Percentiles rank a stretch among this genome's conserved stretches.
Evolutionary conservation across 2,888 invertebrate species (phyloP).

Genomic region (Drosophila macrospina): DNA sequence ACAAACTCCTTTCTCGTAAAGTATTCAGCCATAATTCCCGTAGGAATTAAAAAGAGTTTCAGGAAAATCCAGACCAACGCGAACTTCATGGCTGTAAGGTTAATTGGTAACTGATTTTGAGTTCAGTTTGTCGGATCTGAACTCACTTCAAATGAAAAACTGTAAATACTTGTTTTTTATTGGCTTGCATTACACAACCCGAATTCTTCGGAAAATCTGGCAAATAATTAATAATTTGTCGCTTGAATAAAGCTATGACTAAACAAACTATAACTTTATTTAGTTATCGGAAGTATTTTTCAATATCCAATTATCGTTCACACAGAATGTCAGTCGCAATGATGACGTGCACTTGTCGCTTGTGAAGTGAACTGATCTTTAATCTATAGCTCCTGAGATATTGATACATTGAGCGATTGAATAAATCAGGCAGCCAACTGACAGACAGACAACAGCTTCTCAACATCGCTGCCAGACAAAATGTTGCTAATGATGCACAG

Average conservation of each 20-base stretch:
- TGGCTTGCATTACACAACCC: not conserved
- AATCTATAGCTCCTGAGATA: conserved; percentile 31
- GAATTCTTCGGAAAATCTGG: conserved; percentile 2
- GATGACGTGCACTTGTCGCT: conserved; percentile 54
- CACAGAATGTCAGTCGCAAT: conserved; percentile 66
- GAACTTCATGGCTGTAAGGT: conserved; percentile 26
- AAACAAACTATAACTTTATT: not conserved
- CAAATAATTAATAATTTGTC: conserved; percentile 5
- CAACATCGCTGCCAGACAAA: conserved; percentile 60
- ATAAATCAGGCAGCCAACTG: conserved; percentile 36
- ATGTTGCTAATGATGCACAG: conserved; percentile 68
- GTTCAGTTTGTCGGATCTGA: not conserved
- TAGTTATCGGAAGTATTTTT: conserved; percentile 6
- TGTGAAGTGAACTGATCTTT: conserved; percentile 45
- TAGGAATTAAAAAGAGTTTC: not conserved
- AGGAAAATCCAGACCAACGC: not conserved
- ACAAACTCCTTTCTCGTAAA: conserved; percentile 13
- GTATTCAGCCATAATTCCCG: not conserved
- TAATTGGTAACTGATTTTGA: conserved; percentile 16
- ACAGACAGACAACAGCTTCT: conserved; percentile 34
- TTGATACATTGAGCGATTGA: conserved; percentile 38
- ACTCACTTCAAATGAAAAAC: not conserved
- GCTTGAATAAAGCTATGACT: conserved; percentile 7
- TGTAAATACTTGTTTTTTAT: conserved; percentile 2
- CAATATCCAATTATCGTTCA: conserved; percentile 55